A percentile compares a stretch with the other conserved stretches of the same genome.
Conservation (phyloP, 2,888 invertebrate genomes). For the Lagria hirta region DNA sequence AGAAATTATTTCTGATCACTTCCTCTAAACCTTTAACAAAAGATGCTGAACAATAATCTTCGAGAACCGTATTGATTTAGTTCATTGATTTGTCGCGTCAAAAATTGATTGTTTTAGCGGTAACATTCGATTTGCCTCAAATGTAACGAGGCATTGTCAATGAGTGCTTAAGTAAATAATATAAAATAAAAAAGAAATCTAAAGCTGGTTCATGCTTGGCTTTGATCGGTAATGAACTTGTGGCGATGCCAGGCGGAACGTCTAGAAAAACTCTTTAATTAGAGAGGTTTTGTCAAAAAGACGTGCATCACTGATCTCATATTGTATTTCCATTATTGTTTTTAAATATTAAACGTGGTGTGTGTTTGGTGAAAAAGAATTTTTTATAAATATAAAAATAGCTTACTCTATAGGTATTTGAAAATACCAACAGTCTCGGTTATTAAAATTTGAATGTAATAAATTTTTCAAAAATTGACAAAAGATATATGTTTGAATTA, state of each 20-base stretch:
- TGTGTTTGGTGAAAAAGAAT: constrained; percentile 24
- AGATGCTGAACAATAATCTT: too few species aligned
- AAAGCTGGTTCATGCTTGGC: constrained; percentile 37
- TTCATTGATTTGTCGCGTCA: constrained; percentile 49
- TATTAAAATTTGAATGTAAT: too few species aligned
- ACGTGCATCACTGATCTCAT: constrained; percentile 16
- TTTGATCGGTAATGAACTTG: constrained; percentile 50
- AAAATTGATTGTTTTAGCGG: constrained; percentile 50
- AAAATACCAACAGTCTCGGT: too few species aligned
- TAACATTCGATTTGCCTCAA: constrained; percentile 48
- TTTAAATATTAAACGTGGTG: constrained; percentile 26
- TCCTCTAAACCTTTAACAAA: too few species aligned
- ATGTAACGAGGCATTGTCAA: constrained; percentile 49
- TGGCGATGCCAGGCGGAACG: constrained; percentile 48
- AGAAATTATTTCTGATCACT: too few species aligned
- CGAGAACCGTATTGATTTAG: constrained; percentile 43
- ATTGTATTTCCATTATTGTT: constrained; percentile 27
- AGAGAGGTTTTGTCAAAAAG: constrained; percentile 42
- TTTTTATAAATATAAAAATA: too few species aligned
- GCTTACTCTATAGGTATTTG: too few species aligned
- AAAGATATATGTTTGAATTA: too few species aligned
- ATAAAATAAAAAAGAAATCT: constrained; percentile 31
- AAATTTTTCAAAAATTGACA: too few species aligned
- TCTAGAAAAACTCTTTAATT: constrained; percentile 51
- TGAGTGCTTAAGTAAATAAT: constrained; percentile 45